These are phyloP conservation scores for Alfaro cultratus DNA, from an alignment of 2,797 vertebrate species.

Conservation along the genomic window DNA sequence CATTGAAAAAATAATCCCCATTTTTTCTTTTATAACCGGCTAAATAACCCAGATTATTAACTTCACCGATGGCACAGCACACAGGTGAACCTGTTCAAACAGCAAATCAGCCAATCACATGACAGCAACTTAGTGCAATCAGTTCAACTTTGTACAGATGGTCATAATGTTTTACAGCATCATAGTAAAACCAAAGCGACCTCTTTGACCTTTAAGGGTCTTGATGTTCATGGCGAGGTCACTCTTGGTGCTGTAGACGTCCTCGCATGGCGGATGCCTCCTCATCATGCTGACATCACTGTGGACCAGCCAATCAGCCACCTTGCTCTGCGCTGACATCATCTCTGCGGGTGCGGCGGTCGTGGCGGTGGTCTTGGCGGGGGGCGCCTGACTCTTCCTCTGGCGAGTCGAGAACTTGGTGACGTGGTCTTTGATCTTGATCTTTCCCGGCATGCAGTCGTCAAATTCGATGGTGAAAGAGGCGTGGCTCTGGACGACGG, in stretches of 20 bases:
- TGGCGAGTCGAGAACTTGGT: conserved; percentile 95
- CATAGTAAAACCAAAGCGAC: not conserved
- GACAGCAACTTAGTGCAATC: not conserved
- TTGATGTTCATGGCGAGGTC: conserved; percentile 89
- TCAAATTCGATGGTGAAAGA: conserved; percentile 99
- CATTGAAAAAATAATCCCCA: too few species aligned
- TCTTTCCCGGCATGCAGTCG: conserved; percentile 91
- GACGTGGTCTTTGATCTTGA: conserved; percentile 96
- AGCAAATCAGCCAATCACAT: not conserved
- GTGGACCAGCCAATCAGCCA: conserved; percentile 96
- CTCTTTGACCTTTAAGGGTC: conserved; percentile 84
- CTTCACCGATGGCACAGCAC: too few species aligned
- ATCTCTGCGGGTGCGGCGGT: conserved; percentile 78
- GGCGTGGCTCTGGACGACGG: conserved; percentile 93
- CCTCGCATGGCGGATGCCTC: conserved; percentile 83
- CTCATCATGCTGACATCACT: conserved; percentile 91
- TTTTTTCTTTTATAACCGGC: too few species aligned
- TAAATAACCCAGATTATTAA: too few species aligned
- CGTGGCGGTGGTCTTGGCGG: conserved; percentile 62
- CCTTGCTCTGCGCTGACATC: conserved; percentile 92
- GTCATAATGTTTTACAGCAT: not conserved
- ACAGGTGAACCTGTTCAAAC: not conserved
- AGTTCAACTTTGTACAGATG: not conserved
- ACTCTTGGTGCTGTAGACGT: conserved; percentile 94
- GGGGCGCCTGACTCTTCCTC: conserved; percentile 63